These are phyloP conservation scores for Bettongia penicillata DNA, from an alignment of 2,113 vertebrate genomes.

Conservation along the genomic window DNA sequence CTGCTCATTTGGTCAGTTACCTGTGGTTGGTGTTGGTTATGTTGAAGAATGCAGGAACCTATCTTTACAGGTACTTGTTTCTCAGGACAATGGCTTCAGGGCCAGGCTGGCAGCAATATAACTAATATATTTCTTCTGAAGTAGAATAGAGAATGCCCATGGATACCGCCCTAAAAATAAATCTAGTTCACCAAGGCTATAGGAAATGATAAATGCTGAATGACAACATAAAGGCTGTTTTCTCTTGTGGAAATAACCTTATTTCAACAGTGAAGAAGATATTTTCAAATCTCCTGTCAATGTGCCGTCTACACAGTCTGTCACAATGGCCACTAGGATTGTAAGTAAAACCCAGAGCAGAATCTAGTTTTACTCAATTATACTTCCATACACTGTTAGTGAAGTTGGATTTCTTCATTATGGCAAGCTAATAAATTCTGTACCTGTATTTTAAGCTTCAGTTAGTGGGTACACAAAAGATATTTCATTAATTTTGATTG, in stretches of 20 bases:
- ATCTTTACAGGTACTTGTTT: neutral
- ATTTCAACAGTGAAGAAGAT: neutral
- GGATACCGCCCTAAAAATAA: neutral
- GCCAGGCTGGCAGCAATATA: neutral
- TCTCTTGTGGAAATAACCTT: neutral
- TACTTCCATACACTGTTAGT: conserved; percentile 39
- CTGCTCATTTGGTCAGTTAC: neutral
- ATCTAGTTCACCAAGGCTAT: neutral
- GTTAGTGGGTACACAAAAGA: conserved; percentile 29
- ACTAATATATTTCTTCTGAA: neutral
- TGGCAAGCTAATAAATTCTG: conserved; percentile 57
- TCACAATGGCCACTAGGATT: neutral
- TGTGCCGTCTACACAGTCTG: neutral
- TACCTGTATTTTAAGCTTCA: conserved; percentile 53
- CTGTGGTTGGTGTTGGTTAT: neutral
- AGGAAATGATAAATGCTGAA: neutral
- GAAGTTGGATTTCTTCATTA: conserved; percentile 56
- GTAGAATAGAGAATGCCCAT: neutral
- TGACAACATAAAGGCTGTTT: neutral
- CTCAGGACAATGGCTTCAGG: neutral
- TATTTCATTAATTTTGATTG: conserved; percentile 43
- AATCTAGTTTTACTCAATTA: conserved; percentile 9
- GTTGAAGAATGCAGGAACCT: neutral
- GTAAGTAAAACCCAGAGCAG: neutral
- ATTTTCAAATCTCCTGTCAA: neutral